Base-by-base conservation (phyloP, 2,797 vertebrate species). In the Xenentodon cancila region DNA sequence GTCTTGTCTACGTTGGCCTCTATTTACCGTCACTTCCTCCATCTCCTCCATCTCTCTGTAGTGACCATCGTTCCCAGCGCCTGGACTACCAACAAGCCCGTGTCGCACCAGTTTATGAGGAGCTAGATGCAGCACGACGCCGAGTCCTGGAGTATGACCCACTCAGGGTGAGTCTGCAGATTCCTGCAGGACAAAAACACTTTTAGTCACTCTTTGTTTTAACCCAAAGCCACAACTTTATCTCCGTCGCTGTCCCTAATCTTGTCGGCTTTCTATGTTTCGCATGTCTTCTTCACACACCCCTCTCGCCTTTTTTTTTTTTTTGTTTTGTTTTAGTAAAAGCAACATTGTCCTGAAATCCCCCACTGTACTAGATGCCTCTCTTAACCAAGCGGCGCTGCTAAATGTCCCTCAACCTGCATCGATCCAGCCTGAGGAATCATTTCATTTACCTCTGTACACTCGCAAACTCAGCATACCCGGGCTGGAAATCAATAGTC, bases 381-480 rank as follows among this genome's bases (percentile, higher is more conserved):
- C 58, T 63, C n/a, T 66, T 40, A 42, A 61, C 53, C 63, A 56
- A 32, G 60, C 73, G 4, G 55, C 56, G 20, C 53, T 4, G 56
- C 71, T 83, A 81, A 82, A 84, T 43, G 76, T 84, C 81, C 71
- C 59, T 71, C 75, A 75, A 81, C 72, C 30, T 7, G 57, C 49
- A 91, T 89, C 9, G 88, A 91, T 87, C 82, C 54, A 7, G 70
- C 65, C 68, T 19, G 68, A 79, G 80, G 80, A 88, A 84, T 84
- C 80, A 64, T 87, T 82, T 85, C 72, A 84, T 88, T 84, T 81
- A 69, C 76, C 75, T 75, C 71, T 25, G 45, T 46, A 73, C 68
- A 64, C 84, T 79, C 71, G 57, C 44, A 7, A 64, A 75, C 54
- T 69, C 73, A 0, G 52, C 80, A 53, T 75, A 68, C 75, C 72